Evolutionary conservation across 2,888 invertebrate genomes (phyloP).

Genomic region (Cloeon dipterum): DNA sequence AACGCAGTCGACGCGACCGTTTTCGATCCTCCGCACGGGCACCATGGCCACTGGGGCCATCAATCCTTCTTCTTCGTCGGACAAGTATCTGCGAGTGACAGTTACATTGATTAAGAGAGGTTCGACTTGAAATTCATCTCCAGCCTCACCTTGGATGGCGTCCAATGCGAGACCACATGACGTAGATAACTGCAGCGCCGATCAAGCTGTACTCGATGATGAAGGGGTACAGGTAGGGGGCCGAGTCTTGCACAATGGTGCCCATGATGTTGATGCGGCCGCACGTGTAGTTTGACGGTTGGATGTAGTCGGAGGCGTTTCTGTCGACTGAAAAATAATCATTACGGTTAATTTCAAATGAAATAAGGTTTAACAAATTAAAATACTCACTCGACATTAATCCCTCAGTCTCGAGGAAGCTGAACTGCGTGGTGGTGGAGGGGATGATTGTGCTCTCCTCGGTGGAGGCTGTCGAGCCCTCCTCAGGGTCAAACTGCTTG

Average conservation of each 20-base stretch:
- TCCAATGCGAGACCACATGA: slow-evolving; percentile 92
- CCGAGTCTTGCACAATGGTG: slow-evolving; percentile 73
- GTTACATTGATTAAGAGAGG: not conserved
- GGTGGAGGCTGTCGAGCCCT: slow-evolving; percentile 1
- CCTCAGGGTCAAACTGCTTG: not conserved
- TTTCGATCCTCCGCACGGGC: not conserved
- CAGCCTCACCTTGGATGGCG: slow-evolving; percentile 48
- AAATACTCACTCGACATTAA: slow-evolving; percentile 1
- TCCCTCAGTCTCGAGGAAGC: not conserved
- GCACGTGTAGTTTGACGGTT: slow-evolving; percentile 23
- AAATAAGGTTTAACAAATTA: not conserved
- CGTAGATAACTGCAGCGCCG: slow-evolving; percentile 83
- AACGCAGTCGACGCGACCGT: slow-evolving; percentile 76
- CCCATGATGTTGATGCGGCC: slow-evolving; percentile 79
- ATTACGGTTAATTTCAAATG: not conserved
- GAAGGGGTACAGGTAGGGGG: slow-evolving; percentile 87
- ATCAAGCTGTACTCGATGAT: slow-evolving; percentile 90
- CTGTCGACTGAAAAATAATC: too few relatives aligned
- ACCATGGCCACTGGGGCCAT: slow-evolving; percentile 1
- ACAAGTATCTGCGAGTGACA: slow-evolving; percentile 26
- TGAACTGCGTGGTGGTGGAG: slow-evolving; percentile 19
- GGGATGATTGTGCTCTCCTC: slow-evolving; percentile 5
- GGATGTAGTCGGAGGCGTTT: too few relatives aligned
- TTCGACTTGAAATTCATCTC: not conserved
- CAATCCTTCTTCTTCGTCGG: slow-evolving; percentile 38